Evolutionary conservation across 2,888 invertebrate species (phyloP).

Genomic region (Dolomedes plantarius): DNA sequence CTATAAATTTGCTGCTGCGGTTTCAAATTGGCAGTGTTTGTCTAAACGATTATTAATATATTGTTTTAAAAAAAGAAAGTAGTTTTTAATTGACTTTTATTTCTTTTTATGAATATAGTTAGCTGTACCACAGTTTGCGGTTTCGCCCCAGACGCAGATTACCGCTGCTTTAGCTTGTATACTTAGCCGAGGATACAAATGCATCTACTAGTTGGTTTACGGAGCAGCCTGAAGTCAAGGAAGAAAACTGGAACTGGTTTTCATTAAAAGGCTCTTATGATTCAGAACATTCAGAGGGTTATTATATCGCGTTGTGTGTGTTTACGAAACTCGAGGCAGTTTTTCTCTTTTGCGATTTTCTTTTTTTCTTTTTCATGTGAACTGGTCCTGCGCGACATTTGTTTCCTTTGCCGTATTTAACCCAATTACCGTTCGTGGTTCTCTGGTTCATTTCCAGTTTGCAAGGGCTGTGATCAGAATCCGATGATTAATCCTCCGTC

Average conservation of each 20-base stretch:
- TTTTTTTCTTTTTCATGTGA: slow-evolving; percentile 20
- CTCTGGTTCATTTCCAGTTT: background rate
- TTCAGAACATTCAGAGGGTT: slow-evolving; percentile 35
- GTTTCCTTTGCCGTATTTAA: slow-evolving; percentile 36
- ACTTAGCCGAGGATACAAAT: background rate
- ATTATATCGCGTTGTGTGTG: slow-evolving; percentile 42
- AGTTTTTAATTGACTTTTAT: no score
- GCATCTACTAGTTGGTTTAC: background rate
- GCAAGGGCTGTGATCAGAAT: no score
- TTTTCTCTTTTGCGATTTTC: background rate
- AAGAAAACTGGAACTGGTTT: slow-evolving; percentile 39
- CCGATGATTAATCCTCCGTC: no score
- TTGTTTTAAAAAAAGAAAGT: no score
- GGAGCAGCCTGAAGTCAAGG: slow-evolving; percentile 5
- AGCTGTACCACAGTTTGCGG: no score
- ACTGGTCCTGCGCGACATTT: slow-evolving; percentile 36
- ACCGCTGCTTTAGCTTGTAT: background rate
- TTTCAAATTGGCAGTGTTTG: no score
- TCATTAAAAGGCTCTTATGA: slow-evolving; percentile 35
- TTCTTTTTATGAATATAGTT: no score
- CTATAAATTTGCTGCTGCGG: no score
- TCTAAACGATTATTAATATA: no score
- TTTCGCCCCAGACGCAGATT: no score
- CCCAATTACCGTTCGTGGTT: slow-evolving; percentile 18
- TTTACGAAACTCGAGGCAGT: slow-evolving; percentile 31